Evolutionary conservation across 2,797 vertebrate genomes (phyloP).

Genomic region (Eutrigla gurnardus): DNA sequence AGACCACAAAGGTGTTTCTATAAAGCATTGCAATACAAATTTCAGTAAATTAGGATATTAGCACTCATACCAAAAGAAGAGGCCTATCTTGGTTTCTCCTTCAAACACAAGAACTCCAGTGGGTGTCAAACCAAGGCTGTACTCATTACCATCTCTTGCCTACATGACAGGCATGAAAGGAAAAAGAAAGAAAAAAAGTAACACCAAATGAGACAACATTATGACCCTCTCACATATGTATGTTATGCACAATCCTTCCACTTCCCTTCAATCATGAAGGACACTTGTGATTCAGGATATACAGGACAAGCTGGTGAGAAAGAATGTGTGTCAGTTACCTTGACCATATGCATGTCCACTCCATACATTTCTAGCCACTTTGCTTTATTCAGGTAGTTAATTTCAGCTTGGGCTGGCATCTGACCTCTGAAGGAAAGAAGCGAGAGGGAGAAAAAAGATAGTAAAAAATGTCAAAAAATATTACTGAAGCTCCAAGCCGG

Average conservation of each 20-base stretch:
- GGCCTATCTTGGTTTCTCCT: slow-evolving; percentile 97
- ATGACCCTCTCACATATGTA: neutral
- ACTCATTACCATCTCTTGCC: slow-evolving; percentile 98
- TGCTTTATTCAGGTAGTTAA: slow-evolving; percentile 98
- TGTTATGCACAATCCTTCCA: slow-evolving; percentile 43
- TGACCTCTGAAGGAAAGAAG: slow-evolving; percentile 87
- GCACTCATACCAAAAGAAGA: slow-evolving; percentile 94
- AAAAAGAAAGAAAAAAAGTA: neutral
- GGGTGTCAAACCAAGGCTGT: slow-evolving; percentile 96
- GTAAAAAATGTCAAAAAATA: neutral
- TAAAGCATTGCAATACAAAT: neutral
- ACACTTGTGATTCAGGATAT: slow-evolving; percentile 18
- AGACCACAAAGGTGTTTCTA: neutral
- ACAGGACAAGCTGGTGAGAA: neutral
- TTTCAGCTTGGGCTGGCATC: slow-evolving; percentile 96
- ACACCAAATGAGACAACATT: neutral
- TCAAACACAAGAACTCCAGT: slow-evolving; percentile 99
- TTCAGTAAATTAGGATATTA: neutral
- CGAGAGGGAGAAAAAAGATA: neutral
- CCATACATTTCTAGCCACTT: slow-evolving; percentile 99
- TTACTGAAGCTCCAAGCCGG: neutral
- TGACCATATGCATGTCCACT: slow-evolving; percentile 99
- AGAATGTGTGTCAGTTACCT: slow-evolving; percentile 82
- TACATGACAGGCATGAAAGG: slow-evolving; percentile 62
- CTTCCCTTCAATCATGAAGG: slow-evolving; percentile 52